Base-by-base conservation (phyloP, 2,113 vertebrate genomes). In the Bufo gargarizans region DNA sequence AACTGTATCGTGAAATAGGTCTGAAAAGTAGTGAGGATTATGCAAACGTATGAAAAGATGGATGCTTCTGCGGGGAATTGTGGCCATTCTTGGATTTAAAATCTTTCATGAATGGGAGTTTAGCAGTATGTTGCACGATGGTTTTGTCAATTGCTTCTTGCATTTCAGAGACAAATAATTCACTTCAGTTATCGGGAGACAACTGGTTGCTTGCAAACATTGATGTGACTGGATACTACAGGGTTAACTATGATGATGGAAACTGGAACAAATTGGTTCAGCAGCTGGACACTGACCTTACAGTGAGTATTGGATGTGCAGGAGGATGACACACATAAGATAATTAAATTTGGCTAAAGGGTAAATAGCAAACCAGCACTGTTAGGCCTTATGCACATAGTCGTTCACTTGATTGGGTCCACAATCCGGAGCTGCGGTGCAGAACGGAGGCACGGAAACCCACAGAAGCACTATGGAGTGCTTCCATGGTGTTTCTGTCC, bases 181-280 rank as follows among this genome's bases (percentile, higher is more conserved):
- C 0, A 0, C 93, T 97, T 93, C 91, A 17, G 55, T 19, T 84
- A 0, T 1, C 0, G 0, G 0, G 13, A 19, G 0, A 0, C 0
- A 89, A 93, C 0, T 99, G 97, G 98, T 86, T 99, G 3, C 89
- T 99, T 87, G 93, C 95, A 89, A 99, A 99, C 90, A 6, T 95
- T 4, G 4, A 97, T 0, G 94, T 97, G 77, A 92, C 91, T 0
- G 98, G 97, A 50, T 99, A 97, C 86, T 99, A 96, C 94, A 94
- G 94, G 19, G 98, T 99, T 90, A 99, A 99, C 92, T 99, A 99
- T 0, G 95, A 99, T n/a, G 1, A 17, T 0, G 43, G 0, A 0
- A 99, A 99, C 94, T 99, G 98, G 98, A 3, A 90, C 0, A 93
- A 19, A 81, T 94, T 99, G 59, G 90, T 97, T 1, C 0, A 0